These are phyloP conservation scores for Rhamphomyia laevipes DNA, from an alignment of 2,888 invertebrate genomes.

Conservation along the genomic window DNA sequence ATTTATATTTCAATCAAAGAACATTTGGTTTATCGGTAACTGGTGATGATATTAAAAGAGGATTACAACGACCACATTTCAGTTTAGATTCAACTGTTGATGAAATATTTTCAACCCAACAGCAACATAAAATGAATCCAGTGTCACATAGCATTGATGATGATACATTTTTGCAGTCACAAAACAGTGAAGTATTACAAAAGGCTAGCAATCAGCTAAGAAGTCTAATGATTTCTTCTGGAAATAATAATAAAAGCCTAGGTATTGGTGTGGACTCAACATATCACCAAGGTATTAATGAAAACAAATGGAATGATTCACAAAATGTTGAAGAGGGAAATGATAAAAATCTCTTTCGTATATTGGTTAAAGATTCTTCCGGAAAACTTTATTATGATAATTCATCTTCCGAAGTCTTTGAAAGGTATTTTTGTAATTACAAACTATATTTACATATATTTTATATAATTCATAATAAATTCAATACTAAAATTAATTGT, in stretches of 20 bases:
- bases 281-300: constrained; percentile 1
- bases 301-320: constrained; percentile 5
- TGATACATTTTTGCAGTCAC: constrained; percentile 15
- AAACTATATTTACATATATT: no score
- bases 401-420: no score
- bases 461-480: no score
- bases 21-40: constrained; percentile 12
- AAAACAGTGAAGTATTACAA: constrained; percentile 20
- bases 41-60: constrained; percentile 13
- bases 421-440: no score
- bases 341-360: no score
- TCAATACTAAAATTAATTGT: no score
- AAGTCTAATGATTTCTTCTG: constrained; percentile 20
- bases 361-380: no score
- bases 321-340: constrained; percentile 1
- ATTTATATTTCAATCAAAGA: constrained; percentile 8
- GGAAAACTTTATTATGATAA: no score
- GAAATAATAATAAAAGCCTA: constrained; percentile 10
- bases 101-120: not conserved
- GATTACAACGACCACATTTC: constrained; percentile 17
- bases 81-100: constrained; percentile 19
- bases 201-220: constrained; percentile 22
- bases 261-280: constrained; percentile 2
- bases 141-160: constrained; percentile 10
- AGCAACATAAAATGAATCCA: not conserved